Base-by-base conservation (phyloP, 2,888 invertebrate genomes). In the Slavum lentiscoides region DNA sequence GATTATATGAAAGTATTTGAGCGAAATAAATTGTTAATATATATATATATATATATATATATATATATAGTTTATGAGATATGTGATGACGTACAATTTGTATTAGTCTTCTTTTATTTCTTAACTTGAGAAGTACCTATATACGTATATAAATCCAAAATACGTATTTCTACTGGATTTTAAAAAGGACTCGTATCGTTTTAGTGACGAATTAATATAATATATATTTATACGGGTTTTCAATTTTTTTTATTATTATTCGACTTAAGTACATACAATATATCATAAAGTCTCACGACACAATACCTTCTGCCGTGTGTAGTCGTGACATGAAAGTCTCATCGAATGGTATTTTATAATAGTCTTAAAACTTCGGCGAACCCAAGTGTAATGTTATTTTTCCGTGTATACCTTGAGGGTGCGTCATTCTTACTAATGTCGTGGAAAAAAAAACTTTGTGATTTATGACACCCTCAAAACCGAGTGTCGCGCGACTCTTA, bases 401-500 rank as follows among this genome's bases (percentile, higher is more conserved):
- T 55, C n/a, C 55, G 64, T 80, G 80, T 70, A 64, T 64, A 70
- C 72, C 72, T 58, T n/a, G 23, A 43, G 72, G 64, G 64, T 64
- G 58, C 70, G 64, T 66, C 72, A 64, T 80, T 58, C 80, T 80
- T 69, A 69, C 62, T 62, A 76, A 77, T 77, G 72, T 72, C 80
- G 64, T 59, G 43, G 17, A 70, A 70, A 75, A 75, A 76, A 80
- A 66, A 80, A 77, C 68, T 77, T 72, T 72, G 53, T 80, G 80
- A 80, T 80, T 80, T 80, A 80, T 58, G 58, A 72, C 58, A 21
- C 64, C 64, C 55, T 66, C 58, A 58, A 72, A 80, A 80, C 80
- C 70, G 64, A 80, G 80, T 80, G 80, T 80, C 80, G 72, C 80
- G 58, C 70, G 64, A 72, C 64, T 80, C 58, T 80, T 80, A 70